Conservation (phyloP, 2,113 vertebrate genomes). For the Osmerus mordax region DNA sequence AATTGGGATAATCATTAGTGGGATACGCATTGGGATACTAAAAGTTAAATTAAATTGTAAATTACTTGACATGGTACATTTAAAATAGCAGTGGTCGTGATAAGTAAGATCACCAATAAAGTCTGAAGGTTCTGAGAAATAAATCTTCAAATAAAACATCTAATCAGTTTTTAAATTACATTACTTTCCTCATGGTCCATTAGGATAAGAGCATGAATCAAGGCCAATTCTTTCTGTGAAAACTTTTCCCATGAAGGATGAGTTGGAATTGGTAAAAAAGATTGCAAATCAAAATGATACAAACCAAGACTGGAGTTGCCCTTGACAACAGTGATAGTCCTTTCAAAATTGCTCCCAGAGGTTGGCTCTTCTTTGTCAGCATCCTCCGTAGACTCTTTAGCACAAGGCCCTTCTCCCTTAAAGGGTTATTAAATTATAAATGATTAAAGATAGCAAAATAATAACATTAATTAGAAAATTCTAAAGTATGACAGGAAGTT, state of each 20-base stretch:
- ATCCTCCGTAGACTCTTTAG: slow-evolving; percentile 56
- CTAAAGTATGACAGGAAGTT: slow-evolving; percentile 1
- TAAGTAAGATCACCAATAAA: too few relatives aligned
- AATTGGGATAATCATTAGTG: too few relatives aligned
- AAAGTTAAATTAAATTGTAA: too few relatives aligned
- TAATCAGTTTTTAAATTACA: background rate
- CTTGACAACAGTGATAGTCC: slow-evolving; percentile 89
- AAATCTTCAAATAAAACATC: background rate
- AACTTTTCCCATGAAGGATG: slow-evolving; percentile 34
- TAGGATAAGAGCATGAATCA: slow-evolving; percentile 2
- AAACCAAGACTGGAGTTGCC: slow-evolving; percentile 95
- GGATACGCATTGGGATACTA: too few relatives aligned
- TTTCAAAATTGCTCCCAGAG: slow-evolving; percentile 77
- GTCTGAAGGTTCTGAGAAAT: too few relatives aligned
- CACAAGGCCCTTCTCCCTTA: slow-evolving; percentile 71
- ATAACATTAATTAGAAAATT: slow-evolving; percentile 11
- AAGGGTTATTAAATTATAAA: slow-evolving; percentile 34
- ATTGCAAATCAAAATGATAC: slow-evolving; percentile 40
- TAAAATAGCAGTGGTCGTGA: too few relatives aligned
- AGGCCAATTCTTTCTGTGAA: slow-evolving; percentile 19
- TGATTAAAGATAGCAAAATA: slow-evolving; percentile 39
- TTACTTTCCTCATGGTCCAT: slow-evolving; percentile 7
- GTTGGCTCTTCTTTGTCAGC: slow-evolving; percentile 52
- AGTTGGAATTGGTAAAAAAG: slow-evolving; percentile 16
- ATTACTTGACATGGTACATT: too few relatives aligned